These are phyloP conservation scores for Pseudolycoriella hygida DNA, from an alignment of 2,888 invertebrate genomes.

Conservation along the genomic window DNA sequence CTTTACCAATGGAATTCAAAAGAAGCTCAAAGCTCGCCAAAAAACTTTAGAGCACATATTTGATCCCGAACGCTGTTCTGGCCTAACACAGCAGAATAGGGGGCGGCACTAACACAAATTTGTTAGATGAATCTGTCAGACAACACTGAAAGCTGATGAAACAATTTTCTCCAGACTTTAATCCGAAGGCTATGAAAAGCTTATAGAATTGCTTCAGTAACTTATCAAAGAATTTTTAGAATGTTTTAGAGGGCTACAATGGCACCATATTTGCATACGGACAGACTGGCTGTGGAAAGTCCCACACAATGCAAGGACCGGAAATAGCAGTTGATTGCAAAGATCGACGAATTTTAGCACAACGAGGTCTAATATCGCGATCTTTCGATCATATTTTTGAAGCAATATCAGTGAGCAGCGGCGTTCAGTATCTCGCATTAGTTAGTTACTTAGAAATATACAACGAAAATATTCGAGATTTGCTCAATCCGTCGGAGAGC, in stretches of 20 bases:
- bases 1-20: no score
- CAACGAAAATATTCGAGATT: slow-evolving; percentile 83
- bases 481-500: slow-evolving; percentile 48
- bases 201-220: no score
- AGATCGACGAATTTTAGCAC: slow-evolving; percentile 8
- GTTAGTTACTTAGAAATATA: slow-evolving; percentile 73
- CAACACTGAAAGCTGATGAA: no score
- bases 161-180: no score
- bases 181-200: no score
- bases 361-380: slow-evolving; percentile 49
- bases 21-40: no score
- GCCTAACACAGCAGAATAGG: no score
- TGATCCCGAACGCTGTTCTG: no score
- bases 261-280: slow-evolving; percentile 88
- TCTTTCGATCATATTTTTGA: slow-evolving; percentile 83
- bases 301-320: slow-evolving; percentile 72
- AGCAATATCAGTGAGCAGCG: slow-evolving; percentile 54
- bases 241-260: slow-evolving; percentile 81
- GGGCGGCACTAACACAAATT: no score
- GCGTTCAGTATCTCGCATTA: slow-evolving; percentile 40
- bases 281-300: slow-evolving; percentile 84
- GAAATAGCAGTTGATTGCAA: background rate
- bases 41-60: no score
- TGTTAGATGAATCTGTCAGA: no score
- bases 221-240: slow-evolving; percentile 26